phyloP scores from a whole-genome alignment of 2,888 invertebrate species.

The Apotomis turbidana region DNA sequence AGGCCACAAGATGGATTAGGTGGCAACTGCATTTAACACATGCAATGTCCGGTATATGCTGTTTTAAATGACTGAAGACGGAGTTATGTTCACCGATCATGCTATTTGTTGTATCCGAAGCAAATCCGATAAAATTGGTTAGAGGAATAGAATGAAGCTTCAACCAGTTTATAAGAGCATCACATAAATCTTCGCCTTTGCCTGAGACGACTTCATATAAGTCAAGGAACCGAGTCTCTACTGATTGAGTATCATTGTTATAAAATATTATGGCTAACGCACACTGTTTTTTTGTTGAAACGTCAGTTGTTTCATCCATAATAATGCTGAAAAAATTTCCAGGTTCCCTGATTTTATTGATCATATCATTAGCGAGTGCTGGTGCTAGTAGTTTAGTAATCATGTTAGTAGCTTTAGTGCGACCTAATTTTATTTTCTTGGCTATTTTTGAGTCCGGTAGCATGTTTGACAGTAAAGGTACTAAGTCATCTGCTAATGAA shows the following conservation, averaged over 20 bases:
- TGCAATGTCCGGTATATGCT: slow-evolving; percentile 50
- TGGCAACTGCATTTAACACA: slow-evolving; percentile 57
- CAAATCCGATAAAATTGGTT: slow-evolving; percentile 56
- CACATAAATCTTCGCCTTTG: slow-evolving; percentile 43
- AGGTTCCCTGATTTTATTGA: slow-evolving; percentile 9
- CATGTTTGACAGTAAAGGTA: slow-evolving; percentile 28
- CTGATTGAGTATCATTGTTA: slow-evolving; percentile 32
- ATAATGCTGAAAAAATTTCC: slow-evolving; percentile 39
- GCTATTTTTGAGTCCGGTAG: slow-evolving; percentile 38
- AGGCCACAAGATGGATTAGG: slow-evolving; percentile 54
- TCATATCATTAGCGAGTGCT: slow-evolving; percentile 40
- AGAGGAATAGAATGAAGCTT: slow-evolving; percentile 45
- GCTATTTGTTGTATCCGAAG: slow-evolving; percentile 53
- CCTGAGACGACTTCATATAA: slow-evolving; percentile 44
- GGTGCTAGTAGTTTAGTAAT: slow-evolving; percentile 43
- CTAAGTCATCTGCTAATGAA: slow-evolving; percentile 42
- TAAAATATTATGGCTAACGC: slow-evolving; percentile 43
- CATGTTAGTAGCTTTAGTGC: slow-evolving; percentile 43
- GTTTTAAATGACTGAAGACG: slow-evolving; percentile 51
- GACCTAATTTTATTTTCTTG: slow-evolving; percentile 44
- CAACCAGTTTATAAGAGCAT: slow-evolving; percentile 42
- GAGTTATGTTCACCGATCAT: slow-evolving; percentile 57
- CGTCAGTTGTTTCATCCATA: slow-evolving; percentile 46
- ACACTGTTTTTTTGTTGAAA: slow-evolving; percentile 44
- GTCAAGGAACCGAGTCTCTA: slow-evolving; percentile 43